Base-by-base conservation (phyloP, 1,140 invertebrate genomes). In the Cryptotermes secundus region DNA sequence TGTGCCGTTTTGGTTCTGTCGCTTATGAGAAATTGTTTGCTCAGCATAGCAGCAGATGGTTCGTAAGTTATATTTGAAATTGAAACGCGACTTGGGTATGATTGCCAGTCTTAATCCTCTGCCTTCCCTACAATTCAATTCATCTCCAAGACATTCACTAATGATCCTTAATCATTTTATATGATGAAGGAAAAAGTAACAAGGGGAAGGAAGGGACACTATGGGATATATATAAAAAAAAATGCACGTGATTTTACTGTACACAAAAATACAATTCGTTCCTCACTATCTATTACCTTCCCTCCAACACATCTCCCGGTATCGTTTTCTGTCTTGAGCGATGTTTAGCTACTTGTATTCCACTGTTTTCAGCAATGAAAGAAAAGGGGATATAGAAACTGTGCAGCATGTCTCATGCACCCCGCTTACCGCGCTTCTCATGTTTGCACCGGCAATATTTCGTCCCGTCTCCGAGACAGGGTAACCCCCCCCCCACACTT, bases 21-120 rank as follows among this genome's bases (percentile, higher is more conserved):
- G 84, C 81, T 81, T 84, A 82, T 82, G 80, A 81, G 84, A 84
- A 84, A 84, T 84, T 84, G 84, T 84, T 82, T 84, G 80, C 80
- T 42, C 38, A 53, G 53, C 80, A 49, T 31, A 84, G 84, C 80
- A 84, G 80, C 84, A 84, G 84, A 84, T 84, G 84, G 84, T 65
- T 84, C 84, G 84, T 84, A 82, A 84, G 34, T 84, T 79, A n/a
- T 82, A 80, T 82, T 65, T 81, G 72, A 84, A 84, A 84, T 84
- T 84, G 84, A 80, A 84, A 84, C 38, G 81, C 38, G 81, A 38
- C 38, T 82, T n/a, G 81, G 81, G 12, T 53, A 38, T 82, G 81
- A 82, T 53, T 49, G 26, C 81, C 35, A 83, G 72, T 83, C 83
- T 79, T 83, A 83, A 83, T 83, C 84, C 80, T 7, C 34, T 84